These are phyloP conservation scores for Oxygymnocypris stewartii DNA, from an alignment of 2,113 vertebrate species.

Conservation along the genomic window DNA sequence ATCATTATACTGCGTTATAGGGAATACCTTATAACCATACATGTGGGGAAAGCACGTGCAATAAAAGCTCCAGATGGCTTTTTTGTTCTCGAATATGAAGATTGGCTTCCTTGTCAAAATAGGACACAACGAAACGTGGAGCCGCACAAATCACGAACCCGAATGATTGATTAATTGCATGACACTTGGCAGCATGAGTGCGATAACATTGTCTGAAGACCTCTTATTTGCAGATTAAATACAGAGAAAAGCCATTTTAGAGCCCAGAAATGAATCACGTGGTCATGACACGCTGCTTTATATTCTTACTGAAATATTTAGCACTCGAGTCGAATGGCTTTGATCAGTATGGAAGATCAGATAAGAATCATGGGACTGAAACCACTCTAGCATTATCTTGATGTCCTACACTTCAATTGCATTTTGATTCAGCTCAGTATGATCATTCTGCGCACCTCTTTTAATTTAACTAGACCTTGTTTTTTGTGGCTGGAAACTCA, in stretches of 20 bases:
- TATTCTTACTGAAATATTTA: conserved; percentile 43
- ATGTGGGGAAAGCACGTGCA: conserved; percentile 18
- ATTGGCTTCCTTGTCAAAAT: conserved; percentile 32
- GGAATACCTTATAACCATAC: conserved; percentile 39
- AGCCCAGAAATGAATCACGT: background rate
- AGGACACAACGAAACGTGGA: conserved; percentile 4
- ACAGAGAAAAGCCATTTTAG: background rate
- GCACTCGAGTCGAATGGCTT: conserved; percentile 29
- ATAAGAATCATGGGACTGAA: conserved; percentile 29
- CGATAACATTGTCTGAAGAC: conserved; percentile 31
- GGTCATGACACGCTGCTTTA: background rate
- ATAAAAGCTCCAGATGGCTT: background rate
- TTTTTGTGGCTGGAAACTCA: conserved; percentile 48
- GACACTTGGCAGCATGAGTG: conserved; percentile 16
- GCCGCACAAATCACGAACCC: background rate
- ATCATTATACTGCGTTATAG: conserved; percentile 46
- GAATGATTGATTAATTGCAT: conserved; percentile 45
- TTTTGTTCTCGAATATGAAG: background rate
- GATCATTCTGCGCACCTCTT: conserved; percentile 44
- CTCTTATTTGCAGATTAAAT: conserved; percentile 11
- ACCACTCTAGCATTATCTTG: conserved; percentile 28
- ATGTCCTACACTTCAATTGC: conserved; percentile 38
- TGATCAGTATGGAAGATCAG: conserved; percentile 47
- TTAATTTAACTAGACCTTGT: conserved; percentile 55
- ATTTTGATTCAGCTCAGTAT: conserved; percentile 30